phyloP scores from a whole-genome alignment of 2,797 vertebrate species.

The Parauchenoglanis punctatus region DNA sequence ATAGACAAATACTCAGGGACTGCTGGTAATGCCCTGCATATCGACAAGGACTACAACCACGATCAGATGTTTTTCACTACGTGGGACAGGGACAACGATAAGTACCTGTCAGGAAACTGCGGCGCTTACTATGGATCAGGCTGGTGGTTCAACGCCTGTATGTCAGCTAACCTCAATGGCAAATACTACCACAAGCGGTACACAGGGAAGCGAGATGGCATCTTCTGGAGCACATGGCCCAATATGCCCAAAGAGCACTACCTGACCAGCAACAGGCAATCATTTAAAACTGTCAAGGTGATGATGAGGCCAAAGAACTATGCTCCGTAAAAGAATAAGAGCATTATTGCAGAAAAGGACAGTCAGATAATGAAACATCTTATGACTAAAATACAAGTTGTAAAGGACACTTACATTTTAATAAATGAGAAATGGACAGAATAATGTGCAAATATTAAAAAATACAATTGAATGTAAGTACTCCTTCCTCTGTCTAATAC shows the following conservation, averaged over 20 bases:
- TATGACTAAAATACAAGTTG: background rate
- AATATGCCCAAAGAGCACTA: slow-evolving; percentile 77
- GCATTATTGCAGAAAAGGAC: background rate
- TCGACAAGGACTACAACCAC: slow-evolving; percentile 88
- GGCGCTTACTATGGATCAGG: slow-evolving; percentile 93
- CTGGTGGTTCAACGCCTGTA: slow-evolving; percentile 98
- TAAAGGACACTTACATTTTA: background rate
- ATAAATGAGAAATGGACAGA: background rate
- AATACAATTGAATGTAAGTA: background rate
- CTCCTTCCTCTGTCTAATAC: slow-evolving; percentile 66
- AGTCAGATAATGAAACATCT: slow-evolving; percentile 15
- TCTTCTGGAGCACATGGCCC: slow-evolving; percentile 98
- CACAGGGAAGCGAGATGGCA: slow-evolving; percentile 91
- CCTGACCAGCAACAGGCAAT: slow-evolving; percentile 83
- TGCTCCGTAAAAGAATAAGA: slow-evolving; percentile 70
- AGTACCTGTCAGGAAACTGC: slow-evolving; percentile 91
- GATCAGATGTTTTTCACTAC: slow-evolving; percentile 95
- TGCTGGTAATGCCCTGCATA: slow-evolving; percentile 88
- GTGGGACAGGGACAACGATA: slow-evolving; percentile 91
- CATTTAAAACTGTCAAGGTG: slow-evolving; percentile 91
- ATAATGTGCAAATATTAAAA: background rate
- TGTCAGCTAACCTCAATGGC: slow-evolving; percentile 97
- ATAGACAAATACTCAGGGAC: slow-evolving; percentile 87
- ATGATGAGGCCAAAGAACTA: slow-evolving; percentile 94
- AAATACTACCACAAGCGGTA: slow-evolving; percentile 94